Conservation (phyloP, 2,113 vertebrate genomes). For the Amphiprion ocellaris region DNA sequence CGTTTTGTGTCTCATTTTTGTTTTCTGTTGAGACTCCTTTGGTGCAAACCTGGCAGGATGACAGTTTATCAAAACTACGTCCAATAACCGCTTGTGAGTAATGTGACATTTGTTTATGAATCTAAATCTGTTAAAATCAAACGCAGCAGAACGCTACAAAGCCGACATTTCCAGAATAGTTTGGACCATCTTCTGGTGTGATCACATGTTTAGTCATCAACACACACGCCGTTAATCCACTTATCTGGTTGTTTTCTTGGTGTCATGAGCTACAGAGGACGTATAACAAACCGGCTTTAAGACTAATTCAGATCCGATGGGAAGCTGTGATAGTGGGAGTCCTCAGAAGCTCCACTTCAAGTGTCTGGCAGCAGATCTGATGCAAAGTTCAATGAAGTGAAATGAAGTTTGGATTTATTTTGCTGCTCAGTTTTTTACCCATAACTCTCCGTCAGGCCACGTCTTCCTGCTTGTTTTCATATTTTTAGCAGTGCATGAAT, state of each 20-base stretch:
- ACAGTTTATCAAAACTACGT: neutral
- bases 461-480: too few relatives aligned
- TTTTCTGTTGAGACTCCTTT: neutral
- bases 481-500: too few relatives aligned
- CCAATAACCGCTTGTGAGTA: neutral
- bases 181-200: neutral
- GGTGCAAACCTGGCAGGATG: neutral
- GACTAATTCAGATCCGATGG: conserved; percentile 21
- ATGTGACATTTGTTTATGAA: neutral
- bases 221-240: neutral
- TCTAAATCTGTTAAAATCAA: neutral
- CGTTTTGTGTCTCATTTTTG: too few relatives aligned
- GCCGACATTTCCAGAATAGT: neutral
- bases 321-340: conserved; percentile 13
- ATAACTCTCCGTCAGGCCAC: too few relatives aligned
- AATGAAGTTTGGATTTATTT: too few relatives aligned
- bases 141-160: neutral
- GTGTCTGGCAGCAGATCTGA: too few relatives aligned
- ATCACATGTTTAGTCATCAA: neutral
- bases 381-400: too few relatives aligned
- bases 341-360: neutral
- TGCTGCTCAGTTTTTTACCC: too few relatives aligned
- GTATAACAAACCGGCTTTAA: neutral
- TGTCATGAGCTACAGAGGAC: conserved; percentile 1
- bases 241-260: neutral